Base-by-base conservation (phyloP, 1,140 invertebrate species). In the Reticulitermes speratus region DNA sequence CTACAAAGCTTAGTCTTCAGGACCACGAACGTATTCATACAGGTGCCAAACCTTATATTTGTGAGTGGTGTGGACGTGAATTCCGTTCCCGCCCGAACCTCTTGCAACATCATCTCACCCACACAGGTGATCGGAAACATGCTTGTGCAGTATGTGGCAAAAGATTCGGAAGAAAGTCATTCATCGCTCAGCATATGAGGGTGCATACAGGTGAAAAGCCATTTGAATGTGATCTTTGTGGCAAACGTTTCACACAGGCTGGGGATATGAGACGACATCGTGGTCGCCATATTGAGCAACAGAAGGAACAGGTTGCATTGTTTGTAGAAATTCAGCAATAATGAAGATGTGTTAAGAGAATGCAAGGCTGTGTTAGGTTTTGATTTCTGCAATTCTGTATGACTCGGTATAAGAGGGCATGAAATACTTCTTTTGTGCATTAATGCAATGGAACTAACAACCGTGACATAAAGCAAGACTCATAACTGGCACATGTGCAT, bases 201-300 rank as follows among this genome's bases (percentile, higher is more conserved):
- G 94, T 94, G 86, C 95, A 95, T 88, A 95, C 94, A 87, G 95
- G 95, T 25, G 94, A 95, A 88, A 94, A 95, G 88, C 95, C 95
- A 0, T 96, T 95, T 89, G 91, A 92, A 9, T 91, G 90, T 87
- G 90, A 90, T 85, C 89, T 91, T 25, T 91, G 90, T 81, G 87
- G 87, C 3, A 88, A 89, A 45, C 88, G 89, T 84, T 91, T 91
- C 81, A 90, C 90, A 0, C 90, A 91, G 86, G 87, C 89, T 84
- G 90, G 90, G 6, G 90, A 91, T 85, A 90, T 90, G 90, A 87
- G 87, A 45, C 87, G 90, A 44, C 90, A 91, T 87, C 88, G 89
- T 38, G 88, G 88, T 2, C 87, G 89, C 59, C 90, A 91, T 84
- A 88, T 87, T 84, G 88, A 87, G 16, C 32, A 52, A 12, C 59